These are phyloP conservation scores for Ammospiza nelsoni DNA, from an alignment of 2,113 vertebrate genomes.

Conservation along the genomic window DNA sequence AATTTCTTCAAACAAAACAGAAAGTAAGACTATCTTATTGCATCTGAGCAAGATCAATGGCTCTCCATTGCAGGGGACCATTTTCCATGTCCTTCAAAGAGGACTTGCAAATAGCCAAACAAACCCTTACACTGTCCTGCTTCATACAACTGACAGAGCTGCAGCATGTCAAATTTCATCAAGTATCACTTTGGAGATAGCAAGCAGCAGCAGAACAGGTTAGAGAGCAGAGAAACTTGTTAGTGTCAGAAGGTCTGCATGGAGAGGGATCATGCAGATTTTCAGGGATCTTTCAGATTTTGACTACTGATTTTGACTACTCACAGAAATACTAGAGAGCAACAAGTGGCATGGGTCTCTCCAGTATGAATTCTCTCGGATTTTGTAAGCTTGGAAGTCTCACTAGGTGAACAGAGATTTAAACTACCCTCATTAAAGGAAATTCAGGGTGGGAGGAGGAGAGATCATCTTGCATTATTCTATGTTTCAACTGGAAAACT, in stretches of 20 bases:
- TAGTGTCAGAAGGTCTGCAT: background rate
- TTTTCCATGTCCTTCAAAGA: background rate
- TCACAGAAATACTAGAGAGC: background rate
- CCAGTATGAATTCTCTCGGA: background rate
- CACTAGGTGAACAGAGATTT: background rate
- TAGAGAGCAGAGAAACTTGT: background rate
- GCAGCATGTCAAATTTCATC: background rate
- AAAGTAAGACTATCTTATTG: background rate
- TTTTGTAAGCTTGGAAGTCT: background rate
- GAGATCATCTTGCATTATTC: background rate
- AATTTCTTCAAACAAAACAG: background rate
- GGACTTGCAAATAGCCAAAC: background rate
- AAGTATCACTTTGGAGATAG: background rate
- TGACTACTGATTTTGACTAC: background rate
- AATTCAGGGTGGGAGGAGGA: accelerated
- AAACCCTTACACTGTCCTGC: background rate
- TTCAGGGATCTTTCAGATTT: background rate
- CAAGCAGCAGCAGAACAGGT: background rate
- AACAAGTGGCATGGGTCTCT: background rate
- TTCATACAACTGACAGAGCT: background rate
- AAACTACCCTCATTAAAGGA: background rate
- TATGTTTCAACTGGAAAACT: background rate
- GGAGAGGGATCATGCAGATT: background rate
- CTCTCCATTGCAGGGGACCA: background rate
- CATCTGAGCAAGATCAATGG: background rate